Evolutionary conservation across 2,113 vertebrate species (phyloP), one percentile per base, ranked within the genome.

Genomic region (Speoplatyrhinus poulsoni): DNA sequence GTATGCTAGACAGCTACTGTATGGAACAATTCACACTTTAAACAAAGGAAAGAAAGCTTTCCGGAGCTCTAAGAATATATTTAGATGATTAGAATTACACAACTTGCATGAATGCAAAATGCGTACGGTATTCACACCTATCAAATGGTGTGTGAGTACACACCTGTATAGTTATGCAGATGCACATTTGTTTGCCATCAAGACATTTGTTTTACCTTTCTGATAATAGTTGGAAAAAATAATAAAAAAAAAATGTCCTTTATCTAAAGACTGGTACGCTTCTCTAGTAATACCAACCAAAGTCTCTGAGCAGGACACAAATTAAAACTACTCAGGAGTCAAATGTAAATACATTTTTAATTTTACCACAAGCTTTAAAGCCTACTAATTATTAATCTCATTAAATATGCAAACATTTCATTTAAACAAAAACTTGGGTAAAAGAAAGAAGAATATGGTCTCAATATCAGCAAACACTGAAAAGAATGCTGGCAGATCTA

Each of bases 361-460:
- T 84, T 73, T 67, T 73, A 80, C 72, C 70, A 59, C 56, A 78
- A 72, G 76, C 62, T 72, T 82, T 77, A 70, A n/a, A 63, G 64
- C 64, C 71, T 61, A 55, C 69, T 80, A 85, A 86, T 86, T 84
- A 90, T 83, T 87, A 73, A 83, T 73, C 77, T 64, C 16, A 50
- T 76, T 79, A 72, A 76, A 77, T 82, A 83, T 84, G 80, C 80
- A 85, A 77, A 87, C 60, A 79, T 81, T 85, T 86, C 58, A 85
- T 89, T 90, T 83, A 82, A 85, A 83, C 65, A 76, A 80, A 87
- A 89, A 84, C 74, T 81, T 72, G 65, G 64, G 69, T 58, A 67
- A 73, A 56, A 79, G 62, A 56, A 75, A 72, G 73, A 61, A 82
- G 59, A 72, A 84, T 86, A 80, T 26, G 26, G 26, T 26, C 26